Percentiles rank a stretch among this genome's conserved stretches.
Conservation (phyloP, 1,140 invertebrate genomes). For the Halyomorpha halys region DNA sequence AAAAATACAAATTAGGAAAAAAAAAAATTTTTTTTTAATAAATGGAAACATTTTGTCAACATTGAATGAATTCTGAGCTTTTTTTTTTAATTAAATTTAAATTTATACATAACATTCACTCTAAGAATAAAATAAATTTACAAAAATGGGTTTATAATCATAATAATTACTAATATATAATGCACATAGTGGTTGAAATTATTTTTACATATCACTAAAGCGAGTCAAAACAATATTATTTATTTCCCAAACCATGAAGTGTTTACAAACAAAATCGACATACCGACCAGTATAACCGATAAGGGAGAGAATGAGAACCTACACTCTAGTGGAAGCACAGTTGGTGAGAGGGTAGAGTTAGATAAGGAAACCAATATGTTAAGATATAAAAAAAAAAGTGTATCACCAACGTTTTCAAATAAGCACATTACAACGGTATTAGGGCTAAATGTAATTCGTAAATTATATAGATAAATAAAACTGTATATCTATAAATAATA, state of each 20-base stretch:
- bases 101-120: too few relatives aligned
- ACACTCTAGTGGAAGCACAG: constrained; percentile 24
- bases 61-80: background rate
- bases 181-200: constrained; percentile 6
- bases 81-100: too few relatives aligned
- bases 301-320: constrained; percentile 7
- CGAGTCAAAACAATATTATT: constrained; percentile 9
- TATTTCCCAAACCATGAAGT: constrained; percentile 16
- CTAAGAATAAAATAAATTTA: background rate
- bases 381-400: too few relatives aligned
- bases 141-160: background rate
- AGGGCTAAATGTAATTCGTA: background rate
- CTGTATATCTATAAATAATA: constrained; percentile 11
- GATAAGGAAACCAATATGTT: too few relatives aligned
- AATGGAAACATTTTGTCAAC: constrained; percentile 9
- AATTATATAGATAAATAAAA: constrained; percentile 7
- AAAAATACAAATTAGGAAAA: constrained; percentile 4
- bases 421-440: background rate
- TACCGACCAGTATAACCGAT: constrained; percentile 1
- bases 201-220: background rate
- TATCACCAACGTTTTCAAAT: constrained; percentile 10
- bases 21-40: background rate
- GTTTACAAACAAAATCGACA: constrained; percentile 20
- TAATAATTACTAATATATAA: constrained; percentile 6
- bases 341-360: constrained; percentile 14